Base-by-base conservation (phyloP, 2,113 vertebrate genomes). In the Rhinoptilus africanus region DNA sequence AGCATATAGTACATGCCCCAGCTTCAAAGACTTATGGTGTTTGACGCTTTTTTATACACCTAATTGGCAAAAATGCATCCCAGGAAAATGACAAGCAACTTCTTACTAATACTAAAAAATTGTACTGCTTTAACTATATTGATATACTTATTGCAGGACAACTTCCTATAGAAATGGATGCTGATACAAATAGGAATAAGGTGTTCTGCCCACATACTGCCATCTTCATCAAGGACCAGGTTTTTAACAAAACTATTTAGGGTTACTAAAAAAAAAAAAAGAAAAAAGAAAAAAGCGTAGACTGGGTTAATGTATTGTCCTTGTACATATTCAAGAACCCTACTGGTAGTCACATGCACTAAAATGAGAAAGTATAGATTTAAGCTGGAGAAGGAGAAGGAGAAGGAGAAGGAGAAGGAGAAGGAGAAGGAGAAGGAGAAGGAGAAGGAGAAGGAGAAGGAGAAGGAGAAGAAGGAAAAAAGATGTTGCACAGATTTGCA, bases 21-120 rank as follows among this genome's bases (percentile, higher is more conserved):
- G 45, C 26, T 66, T 66, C 71, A 82, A 69, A 75, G 39, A 16
- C 8, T 78, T 69, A 16, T 59, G 24, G 12, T 12, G 10, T 41
- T 93, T 35, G 41, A 41, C 2, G 4, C 10, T 41, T 85, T 85
- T 68, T 6, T 21, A 24, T 32, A 56, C 18, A 16, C 8, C 17
- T 47, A 24, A 41, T 10, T 41, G 32, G 11, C 56, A 76, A 71
- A 88, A 64, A 50, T 6, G 12, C 8, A 4, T 47, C 17, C 27
- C 30, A 43, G 15, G 14, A 53, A 92, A 85, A 85, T 53, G 4
- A 28, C 53, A 47, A 0, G 0, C 62, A 32, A 37, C 16, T 28
- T 32, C 22, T 48, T 68, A n/a, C 19, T 47, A 47, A 28, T n/a
- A 37, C 14, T 20, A 54, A 62, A 79, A 47, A 32, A 27, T n/a